Evolutionary conservation across 1,140 invertebrate species (phyloP).

Genomic region (Sweltsa coloradensis): DNA sequence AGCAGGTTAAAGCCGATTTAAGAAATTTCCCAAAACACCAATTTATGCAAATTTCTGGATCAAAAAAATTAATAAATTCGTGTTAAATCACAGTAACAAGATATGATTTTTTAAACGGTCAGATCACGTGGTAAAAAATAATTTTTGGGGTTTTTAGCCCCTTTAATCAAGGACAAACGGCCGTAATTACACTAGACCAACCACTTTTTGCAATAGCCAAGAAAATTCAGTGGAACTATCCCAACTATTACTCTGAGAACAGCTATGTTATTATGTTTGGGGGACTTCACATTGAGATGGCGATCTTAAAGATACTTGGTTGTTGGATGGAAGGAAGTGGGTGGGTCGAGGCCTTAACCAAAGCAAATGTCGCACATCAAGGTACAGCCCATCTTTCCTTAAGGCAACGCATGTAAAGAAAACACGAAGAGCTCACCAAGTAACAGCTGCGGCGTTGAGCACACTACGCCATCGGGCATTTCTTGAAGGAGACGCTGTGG

Average conservation of each 20-base stretch:
- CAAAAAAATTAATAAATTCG: no score
- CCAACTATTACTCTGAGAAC: constrained; percentile 4
- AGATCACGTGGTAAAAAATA: no score
- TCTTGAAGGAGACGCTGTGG: no score
- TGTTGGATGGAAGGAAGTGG: constrained; percentile 1
- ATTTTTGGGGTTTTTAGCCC: no score
- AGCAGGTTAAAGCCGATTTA: no score
- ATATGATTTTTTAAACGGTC: no score
- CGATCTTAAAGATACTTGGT: constrained; percentile 2
- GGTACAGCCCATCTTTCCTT: neutral
- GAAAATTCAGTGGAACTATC: constrained; percentile 18
- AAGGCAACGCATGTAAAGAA: neutral
- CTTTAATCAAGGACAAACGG: constrained; percentile 18
- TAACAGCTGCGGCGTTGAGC: neutral
- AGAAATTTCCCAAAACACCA: no score
- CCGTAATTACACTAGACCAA: constrained; percentile 18
- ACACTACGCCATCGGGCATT: neutral
- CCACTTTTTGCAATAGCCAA: constrained; percentile 17
- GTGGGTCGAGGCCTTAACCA: neutral
- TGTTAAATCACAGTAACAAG: no score
- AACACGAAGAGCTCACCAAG: neutral
- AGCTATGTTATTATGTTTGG: constrained; percentile 1
- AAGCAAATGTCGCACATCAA: neutral
- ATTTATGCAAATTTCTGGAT: no score
- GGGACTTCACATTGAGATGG: constrained; percentile 3